Evolutionary conservation across 2,113 vertebrate species (phyloP).

Genomic region (Protobothrops mucrosquamatus): DNA sequence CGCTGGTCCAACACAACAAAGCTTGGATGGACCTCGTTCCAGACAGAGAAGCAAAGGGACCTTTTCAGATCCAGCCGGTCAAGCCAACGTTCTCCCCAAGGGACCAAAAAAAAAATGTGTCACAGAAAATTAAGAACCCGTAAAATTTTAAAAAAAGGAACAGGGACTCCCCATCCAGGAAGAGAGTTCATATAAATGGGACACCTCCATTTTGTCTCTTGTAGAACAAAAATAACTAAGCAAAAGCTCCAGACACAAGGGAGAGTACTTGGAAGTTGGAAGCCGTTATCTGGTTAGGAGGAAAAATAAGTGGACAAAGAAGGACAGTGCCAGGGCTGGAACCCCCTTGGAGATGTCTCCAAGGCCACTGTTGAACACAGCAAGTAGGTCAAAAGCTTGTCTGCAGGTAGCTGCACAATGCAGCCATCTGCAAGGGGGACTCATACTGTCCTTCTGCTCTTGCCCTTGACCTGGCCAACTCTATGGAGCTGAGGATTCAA

Average conservation of each 20-base stretch:
- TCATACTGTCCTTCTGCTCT: slow-evolving; percentile 20
- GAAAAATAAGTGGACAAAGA: too few species aligned
- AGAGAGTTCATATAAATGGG: slow-evolving; percentile 46
- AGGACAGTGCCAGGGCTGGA: not conserved
- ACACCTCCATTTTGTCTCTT: slow-evolving; percentile 27
- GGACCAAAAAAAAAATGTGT: slow-evolving; percentile 10
- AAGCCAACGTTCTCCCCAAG: slow-evolving; percentile 41
- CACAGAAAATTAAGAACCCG: slow-evolving; percentile 57
- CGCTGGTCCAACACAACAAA: slow-evolving; percentile 71
- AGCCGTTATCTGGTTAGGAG: not conserved
- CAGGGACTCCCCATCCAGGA: slow-evolving; percentile 4
- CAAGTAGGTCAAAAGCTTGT: not conserved
- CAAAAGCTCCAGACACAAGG: slow-evolving; percentile 24
- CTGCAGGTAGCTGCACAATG: not conserved
- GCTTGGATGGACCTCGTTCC: slow-evolving; percentile 55
- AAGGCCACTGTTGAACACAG: not conserved
- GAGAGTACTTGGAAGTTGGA: rapidly evolving
- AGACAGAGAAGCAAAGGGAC: slow-evolving; percentile 56
- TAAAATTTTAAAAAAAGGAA: slow-evolving; percentile 22
- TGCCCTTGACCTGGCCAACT: slow-evolving; percentile 48
- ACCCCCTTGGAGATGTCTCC: rapidly evolving
- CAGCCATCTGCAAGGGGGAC: slow-evolving; percentile 37
- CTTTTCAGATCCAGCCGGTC: slow-evolving; percentile 61
- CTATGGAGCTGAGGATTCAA: slow-evolving; percentile 69
- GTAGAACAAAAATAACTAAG: slow-evolving; percentile 34